These are phyloP conservation scores for Samia ricini DNA, from an alignment of 1,140 invertebrate species.

Conservation along the genomic window DNA sequence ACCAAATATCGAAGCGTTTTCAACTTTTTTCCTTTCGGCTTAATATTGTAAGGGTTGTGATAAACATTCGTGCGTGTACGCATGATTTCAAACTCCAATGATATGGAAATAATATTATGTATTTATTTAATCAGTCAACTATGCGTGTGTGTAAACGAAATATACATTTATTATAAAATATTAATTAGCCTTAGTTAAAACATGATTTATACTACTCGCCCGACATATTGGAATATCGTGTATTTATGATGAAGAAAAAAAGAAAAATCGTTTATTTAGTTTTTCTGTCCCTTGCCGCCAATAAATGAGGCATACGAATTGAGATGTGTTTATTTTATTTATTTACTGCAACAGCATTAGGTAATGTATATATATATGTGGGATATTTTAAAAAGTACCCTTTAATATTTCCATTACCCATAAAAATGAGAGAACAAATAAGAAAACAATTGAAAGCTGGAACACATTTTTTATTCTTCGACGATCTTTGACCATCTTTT, in stretches of 20 bases:
- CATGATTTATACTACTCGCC: constrained; percentile 48
- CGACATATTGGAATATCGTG: constrained; percentile 27
- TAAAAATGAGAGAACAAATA: no score
- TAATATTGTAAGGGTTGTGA: no score
- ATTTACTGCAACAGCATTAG: constrained; percentile 28
- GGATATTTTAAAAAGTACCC: no score
- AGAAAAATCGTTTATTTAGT: constrained; percentile 42
- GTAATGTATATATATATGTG: neutral
- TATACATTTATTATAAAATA: neutral
- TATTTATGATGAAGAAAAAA: neutral
- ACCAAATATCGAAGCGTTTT: no score
- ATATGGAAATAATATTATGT: neutral
- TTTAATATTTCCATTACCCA: no score
- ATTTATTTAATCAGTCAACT: neutral
- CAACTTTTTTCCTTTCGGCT: no score
- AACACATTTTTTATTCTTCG: no score
- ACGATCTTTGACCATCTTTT: no score
- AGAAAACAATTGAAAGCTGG: no score
- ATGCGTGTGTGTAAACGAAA: neutral
- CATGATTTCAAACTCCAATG: neutral
- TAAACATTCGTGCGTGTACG: neutral
- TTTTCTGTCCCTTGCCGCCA: constrained; percentile 38
- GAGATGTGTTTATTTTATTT: constrained; percentile 30
- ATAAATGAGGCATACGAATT: constrained; percentile 38
- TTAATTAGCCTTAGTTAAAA: no score